Percentiles rank a stretch among this genome's conserved stretches.
Conservation (phyloP, 2,113 vertebrate species). For the Sinocyclocheilus anshuiensis region DNA sequence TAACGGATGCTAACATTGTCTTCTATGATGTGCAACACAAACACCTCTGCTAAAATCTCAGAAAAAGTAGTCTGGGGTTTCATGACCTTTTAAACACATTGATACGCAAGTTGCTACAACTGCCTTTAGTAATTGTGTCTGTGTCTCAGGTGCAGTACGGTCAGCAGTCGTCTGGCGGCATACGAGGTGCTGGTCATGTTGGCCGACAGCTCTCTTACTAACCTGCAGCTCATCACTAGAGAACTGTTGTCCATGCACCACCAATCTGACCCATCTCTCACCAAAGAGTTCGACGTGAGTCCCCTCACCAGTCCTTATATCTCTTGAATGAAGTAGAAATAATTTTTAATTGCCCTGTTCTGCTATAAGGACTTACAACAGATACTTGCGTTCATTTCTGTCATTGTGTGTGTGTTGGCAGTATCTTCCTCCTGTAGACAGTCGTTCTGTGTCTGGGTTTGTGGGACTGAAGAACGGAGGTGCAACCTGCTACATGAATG, state of each 20-base stretch:
- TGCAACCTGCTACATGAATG: conserved; percentile 99
- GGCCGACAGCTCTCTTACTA: conserved; percentile 92
- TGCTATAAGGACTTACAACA: not conserved
- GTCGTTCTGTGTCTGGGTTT: conserved; percentile 92
- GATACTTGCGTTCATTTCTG: not conserved
- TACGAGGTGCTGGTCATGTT: conserved; percentile 98
- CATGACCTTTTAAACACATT: not conserved
- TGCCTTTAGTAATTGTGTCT: not conserved
- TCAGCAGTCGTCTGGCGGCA: conserved; percentile 92
- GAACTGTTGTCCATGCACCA: conserved; percentile 98
- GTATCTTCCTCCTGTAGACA: conserved; percentile 97
- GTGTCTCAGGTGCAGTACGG: conserved; percentile 87
- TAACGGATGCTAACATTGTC: too few species aligned
- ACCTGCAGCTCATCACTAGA: conserved; percentile 90
- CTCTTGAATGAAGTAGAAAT: not conserved
- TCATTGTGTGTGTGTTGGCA: conserved; percentile 56
- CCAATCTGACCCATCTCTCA: conserved; percentile 91
- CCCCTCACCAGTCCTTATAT: not conserved
- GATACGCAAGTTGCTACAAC: not conserved
- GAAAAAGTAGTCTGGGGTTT: too few species aligned
- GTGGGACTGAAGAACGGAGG: conserved; percentile 97
- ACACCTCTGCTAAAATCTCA: too few species aligned
- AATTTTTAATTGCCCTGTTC: not conserved
- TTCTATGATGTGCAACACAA: too few species aligned
- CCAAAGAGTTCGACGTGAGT: conserved; percentile 97